Conservation (phyloP, 2,888 invertebrate species). For the Macroteleia sp. region DNA sequence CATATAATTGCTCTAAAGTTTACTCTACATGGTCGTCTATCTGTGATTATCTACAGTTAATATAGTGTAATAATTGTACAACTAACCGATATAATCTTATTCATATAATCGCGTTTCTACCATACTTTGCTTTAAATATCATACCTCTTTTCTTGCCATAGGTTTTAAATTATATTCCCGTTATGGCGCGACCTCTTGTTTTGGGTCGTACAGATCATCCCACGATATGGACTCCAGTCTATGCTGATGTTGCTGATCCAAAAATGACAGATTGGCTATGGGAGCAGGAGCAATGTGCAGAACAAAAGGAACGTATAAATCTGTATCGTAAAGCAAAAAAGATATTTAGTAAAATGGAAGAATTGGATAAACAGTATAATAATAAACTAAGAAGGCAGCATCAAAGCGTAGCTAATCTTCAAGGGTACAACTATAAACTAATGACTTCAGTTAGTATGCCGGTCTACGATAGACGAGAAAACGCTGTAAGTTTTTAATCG, state of each 20-base stretch:
- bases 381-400: slow-evolving; percentile 85
- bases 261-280: slow-evolving; percentile 96
- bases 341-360: slow-evolving; percentile 87
- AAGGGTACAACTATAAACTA: slow-evolving; percentile 88
- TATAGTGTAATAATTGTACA: too few relatives aligned
- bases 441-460: slow-evolving; percentile 97
- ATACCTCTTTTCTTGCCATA: too few relatives aligned
- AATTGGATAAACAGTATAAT: slow-evolving; percentile 87
- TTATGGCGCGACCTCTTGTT: slow-evolving; percentile 97
- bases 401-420: slow-evolving; percentile 81
- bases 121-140: too few relatives aligned
- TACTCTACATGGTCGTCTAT: too few relatives aligned
- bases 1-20: too few relatives aligned
- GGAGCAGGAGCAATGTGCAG: slow-evolving; percentile 92
- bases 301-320: slow-evolving; percentile 90
- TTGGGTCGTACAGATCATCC: slow-evolving; percentile 93
- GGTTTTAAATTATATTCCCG: slow-evolving; percentile 95
- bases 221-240: slow-evolving; percentile 98
- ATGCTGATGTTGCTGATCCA: slow-evolving; percentile 96
- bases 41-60: too few relatives aligned
- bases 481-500: slow-evolving; percentile 88
- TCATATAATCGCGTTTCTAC: too few relatives aligned
- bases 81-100: too few relatives aligned
- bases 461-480: slow-evolving; percentile 94
- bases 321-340: slow-evolving; percentile 87